phyloP scores from a whole-genome alignment of 2,113 vertebrate species.

The Otis tarda region DNA sequence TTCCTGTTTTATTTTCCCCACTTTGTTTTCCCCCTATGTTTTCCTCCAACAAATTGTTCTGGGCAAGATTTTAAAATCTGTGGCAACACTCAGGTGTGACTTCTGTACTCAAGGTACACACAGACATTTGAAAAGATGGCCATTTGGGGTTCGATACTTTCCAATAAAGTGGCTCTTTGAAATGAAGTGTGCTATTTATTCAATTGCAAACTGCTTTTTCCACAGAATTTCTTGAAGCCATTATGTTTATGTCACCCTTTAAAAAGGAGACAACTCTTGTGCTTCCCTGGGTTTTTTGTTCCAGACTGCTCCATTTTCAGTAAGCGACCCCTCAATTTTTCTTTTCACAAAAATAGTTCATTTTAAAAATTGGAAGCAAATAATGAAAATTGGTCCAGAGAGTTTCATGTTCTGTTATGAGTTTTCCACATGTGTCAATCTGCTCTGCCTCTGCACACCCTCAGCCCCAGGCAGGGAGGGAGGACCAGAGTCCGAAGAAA shows the following conservation, averaged over 20 bases:
- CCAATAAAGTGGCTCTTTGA: not conserved
- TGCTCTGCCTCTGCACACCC: not conserved
- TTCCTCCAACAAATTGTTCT: not conserved
- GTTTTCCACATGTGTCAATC: not conserved
- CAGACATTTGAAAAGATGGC: not conserved
- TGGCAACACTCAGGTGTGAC: not conserved
- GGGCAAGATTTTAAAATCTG: not conserved
- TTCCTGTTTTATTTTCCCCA: not conserved
- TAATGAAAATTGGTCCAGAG: conserved; percentile 3
- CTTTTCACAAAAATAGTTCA: not conserved
- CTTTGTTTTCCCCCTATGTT: not conserved
- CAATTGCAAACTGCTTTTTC: not conserved
- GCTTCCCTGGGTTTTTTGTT: not conserved
- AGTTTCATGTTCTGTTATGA: conserved; percentile 2
- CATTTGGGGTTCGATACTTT: not conserved
- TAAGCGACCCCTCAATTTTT: not conserved
- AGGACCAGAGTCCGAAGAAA: not conserved
- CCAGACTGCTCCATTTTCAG: not conserved
- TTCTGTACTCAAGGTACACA: not conserved
- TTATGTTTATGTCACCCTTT: not conserved
- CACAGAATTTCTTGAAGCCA: not conserved
- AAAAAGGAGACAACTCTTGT: not conserved
- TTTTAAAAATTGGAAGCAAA: not conserved
- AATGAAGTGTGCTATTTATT: not conserved
- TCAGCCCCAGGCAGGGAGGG: not conserved